phyloP scores from a whole-genome alignment of 2,797 vertebrate genomes.

The Pseudopleuronectes americanus region DNA sequence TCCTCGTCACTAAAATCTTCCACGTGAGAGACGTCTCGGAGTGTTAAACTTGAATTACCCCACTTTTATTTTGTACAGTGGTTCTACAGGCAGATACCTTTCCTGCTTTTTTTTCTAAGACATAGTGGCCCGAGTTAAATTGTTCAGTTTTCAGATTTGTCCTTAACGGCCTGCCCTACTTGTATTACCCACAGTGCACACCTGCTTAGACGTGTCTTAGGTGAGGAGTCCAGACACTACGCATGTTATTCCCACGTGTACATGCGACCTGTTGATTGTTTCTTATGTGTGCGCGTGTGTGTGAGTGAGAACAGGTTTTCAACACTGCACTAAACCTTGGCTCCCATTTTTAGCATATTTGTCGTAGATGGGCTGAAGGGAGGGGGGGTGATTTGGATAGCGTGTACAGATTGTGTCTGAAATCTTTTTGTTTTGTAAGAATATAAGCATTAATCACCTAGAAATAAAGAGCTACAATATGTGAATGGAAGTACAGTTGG shows the following conservation, averaged over 20 bases:
- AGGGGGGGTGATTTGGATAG: conserved; percentile 62
- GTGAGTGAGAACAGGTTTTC: conserved; percentile 71
- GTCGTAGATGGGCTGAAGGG: conserved; percentile 64
- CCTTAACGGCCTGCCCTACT: conserved; percentile 67
- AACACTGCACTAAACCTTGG: conserved; percentile 85
- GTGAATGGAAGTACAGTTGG: conserved; percentile 78
- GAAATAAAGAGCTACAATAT: conserved; percentile 83
- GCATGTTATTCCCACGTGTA: conserved; percentile 76
- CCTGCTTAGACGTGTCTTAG: conserved; percentile 71
- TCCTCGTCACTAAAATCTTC: conserved; percentile 66
- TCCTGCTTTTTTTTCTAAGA: conserved; percentile 56
- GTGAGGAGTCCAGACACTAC: conserved; percentile 72
- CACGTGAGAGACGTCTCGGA: conserved; percentile 64
- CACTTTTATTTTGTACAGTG: conserved; percentile 27
- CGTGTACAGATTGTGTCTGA: conserved; percentile 74
- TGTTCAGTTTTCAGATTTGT: conserved; percentile 53
- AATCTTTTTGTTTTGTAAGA: conserved; percentile 78
- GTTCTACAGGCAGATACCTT: conserved; percentile 53
- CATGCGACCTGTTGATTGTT: conserved; percentile 77
- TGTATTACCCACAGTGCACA: conserved; percentile 72
- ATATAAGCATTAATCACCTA: conserved; percentile 83
- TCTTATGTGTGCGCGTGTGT: conserved; percentile 53
- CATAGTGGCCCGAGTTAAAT: conserved; percentile 50
- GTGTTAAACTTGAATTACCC: conserved; percentile 72
- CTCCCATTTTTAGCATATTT: conserved; percentile 74